Percentiles rank a stretch among this genome's conserved stretches.
These are phyloP conservation scores for Simalia tracyae DNA, from an alignment of 2,797 vertebrate genomes.

Conservation along the genomic window DNA sequence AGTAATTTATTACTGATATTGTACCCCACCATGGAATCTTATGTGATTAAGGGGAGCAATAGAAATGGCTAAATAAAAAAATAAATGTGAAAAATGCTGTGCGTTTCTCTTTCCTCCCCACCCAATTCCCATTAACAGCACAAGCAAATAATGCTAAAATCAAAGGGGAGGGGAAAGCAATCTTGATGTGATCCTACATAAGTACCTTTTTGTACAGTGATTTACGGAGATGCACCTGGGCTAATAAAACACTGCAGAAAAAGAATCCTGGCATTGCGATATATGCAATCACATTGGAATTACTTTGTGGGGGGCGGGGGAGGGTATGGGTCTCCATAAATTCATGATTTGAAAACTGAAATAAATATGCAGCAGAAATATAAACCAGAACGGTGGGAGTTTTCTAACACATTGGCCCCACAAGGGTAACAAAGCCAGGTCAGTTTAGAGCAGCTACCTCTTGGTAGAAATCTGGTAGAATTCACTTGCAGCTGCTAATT, in stretches of 20 bases:
- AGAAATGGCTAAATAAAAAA: not conserved
- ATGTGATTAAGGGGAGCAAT: not conserved
- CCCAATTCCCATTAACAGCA: not conserved
- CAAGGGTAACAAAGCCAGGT: not conserved
- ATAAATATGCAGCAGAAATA: not conserved
- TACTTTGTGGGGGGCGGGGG: not conserved
- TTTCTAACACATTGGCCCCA: not conserved
- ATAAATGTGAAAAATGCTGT: not conserved
- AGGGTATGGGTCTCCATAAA: not conserved
- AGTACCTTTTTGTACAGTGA: not conserved
- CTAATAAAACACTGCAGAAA: not conserved
- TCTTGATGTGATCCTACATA: not conserved
- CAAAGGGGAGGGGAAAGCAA: not conserved
- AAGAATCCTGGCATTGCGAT: not conserved
- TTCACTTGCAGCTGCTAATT: not conserved
- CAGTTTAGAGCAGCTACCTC: not conserved
- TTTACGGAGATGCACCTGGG: not conserved
- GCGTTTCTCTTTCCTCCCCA: not conserved
- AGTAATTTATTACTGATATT: not conserved
- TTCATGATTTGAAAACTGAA: not conserved
- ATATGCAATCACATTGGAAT: not conserved
- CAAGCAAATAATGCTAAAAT: not conserved
- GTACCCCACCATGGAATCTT: not conserved
- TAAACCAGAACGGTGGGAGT: not conserved
- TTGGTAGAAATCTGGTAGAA: not conserved